These are phyloP conservation scores for Palythoa heliodiscus DNA, from an alignment of 92 coral and sea anemone species.

Conservation along the genomic window DNA sequence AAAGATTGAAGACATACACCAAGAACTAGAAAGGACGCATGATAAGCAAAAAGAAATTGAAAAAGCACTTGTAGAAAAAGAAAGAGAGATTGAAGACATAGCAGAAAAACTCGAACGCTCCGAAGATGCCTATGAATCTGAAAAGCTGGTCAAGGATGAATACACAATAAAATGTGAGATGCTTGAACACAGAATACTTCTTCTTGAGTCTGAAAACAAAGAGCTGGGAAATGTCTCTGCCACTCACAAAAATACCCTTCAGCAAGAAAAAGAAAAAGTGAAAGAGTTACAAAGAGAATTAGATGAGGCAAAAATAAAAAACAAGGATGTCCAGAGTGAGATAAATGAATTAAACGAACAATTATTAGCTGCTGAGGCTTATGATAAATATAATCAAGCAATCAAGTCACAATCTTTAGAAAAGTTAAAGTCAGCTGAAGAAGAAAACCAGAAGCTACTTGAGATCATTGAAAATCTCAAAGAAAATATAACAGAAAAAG, in stretches of 20 bases:
- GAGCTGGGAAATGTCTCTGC: constrained; percentile 54
- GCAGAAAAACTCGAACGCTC: constrained; percentile 59
- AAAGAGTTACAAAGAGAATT: constrained; percentile 49
- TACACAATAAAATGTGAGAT: constrained; percentile 71
- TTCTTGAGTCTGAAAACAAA: constrained; percentile 66
- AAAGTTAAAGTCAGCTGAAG: constrained; percentile 73
- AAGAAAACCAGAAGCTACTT: constrained; percentile 72
- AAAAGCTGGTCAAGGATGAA: constrained; percentile 72
- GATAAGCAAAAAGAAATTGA: constrained; percentile 5
- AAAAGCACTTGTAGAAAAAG: constrained; percentile 16
- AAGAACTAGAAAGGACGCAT: constrained; percentile 22
- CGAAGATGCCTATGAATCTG: constrained; percentile 64
- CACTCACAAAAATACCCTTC: constrained; percentile 54
- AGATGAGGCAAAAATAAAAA: constrained; percentile 56
- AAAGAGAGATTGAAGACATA: constrained; percentile 4
- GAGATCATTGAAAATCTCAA: constrained; percentile 67
- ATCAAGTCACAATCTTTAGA: constrained; percentile 80
- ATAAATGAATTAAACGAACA: constrained; percentile 76
- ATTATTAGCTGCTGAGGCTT: constrained; percentile 70
- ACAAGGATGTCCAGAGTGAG: constrained; percentile 51
- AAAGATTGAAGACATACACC: constrained; percentile 33
- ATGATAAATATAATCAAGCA: constrained; percentile 71
- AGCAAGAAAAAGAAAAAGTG: constrained; percentile 54
- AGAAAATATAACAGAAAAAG: constrained; percentile 73
- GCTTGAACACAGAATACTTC: constrained; percentile 63